Base-by-base conservation (phyloP, 2,888 invertebrate genomes). In the Agrilus mali region DNA sequence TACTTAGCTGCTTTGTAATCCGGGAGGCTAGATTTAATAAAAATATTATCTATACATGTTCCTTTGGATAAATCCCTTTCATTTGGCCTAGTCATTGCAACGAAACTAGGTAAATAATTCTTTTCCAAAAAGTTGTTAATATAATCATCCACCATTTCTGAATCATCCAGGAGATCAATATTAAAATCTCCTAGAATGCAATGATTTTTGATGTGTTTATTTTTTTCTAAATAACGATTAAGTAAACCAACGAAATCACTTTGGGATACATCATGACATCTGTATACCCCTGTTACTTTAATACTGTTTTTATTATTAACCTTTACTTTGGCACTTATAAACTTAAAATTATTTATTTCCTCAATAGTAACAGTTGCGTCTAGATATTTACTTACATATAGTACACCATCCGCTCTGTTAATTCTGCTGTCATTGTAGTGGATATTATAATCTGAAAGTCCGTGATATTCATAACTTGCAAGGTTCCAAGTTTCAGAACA, bases 41-140 rank as follows among this genome's bases (percentile, higher is more conserved):
- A 46, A 32, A 46, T 36, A 34, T 46, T 46, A 40, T 46, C 45
- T 17, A 46, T 46, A 33, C 46, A 46, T 6, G 35, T 32, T 27
- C 46, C 46, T 33, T 39, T 14, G 45, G 45, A n/a, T n/a, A n/a
- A n/a, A n/a, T n/a, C n/a, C n/a, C n/a, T n/a, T n/a, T n/a, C n/a
- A n/a, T n/a, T n/a, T n/a, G n/a, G n/a, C 33, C 43, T 38, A 45
- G 45, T 46, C 16, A 38, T 34, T n/a, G 4, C n/a, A 45, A 20
- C 34, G 12, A 45, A 45, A 20, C 34, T 27, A 0, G 45, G 44
- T 7, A 40, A 15, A 36, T 46, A 46, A 10, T 31, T 40, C 8
- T 8, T 22, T 12, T 46, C 44, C 2, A 46, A 34, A 36, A 46
- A 36, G 14, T 31, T 46, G 22, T n/a, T 47, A 34, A 46, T 13